A percentile compares a stretch with the other conserved stretches of the same genome.
Evolutionary conservation across 2,797 vertebrate genomes (phyloP).

Genomic region (Lophotriccus pileatus): DNA sequence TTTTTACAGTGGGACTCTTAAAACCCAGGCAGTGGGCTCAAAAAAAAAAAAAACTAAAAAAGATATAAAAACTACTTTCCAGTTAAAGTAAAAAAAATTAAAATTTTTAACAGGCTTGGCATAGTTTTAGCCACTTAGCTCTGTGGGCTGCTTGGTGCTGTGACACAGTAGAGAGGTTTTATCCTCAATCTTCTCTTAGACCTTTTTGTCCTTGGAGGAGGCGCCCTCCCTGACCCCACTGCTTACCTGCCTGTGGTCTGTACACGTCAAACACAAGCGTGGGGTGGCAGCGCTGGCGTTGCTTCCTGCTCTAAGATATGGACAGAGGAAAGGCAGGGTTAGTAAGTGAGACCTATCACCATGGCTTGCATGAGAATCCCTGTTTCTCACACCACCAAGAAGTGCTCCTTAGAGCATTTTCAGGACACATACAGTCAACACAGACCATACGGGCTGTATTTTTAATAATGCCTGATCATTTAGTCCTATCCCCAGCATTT

Average conservation of each 20-base stretch:
- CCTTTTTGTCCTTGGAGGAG: neutral
- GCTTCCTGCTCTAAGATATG: slow-evolving; percentile 10
- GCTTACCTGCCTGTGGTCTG: slow-evolving; percentile 46
- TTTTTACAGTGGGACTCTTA: neutral
- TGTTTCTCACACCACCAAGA: neutral
- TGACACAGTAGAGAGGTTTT: neutral
- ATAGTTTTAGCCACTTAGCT: neutral
- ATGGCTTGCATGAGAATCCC: rapidly evolving
- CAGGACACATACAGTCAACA: rapidly evolving
- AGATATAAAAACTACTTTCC: neutral
- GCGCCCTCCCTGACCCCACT: rapidly evolving
- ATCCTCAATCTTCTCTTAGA: neutral
- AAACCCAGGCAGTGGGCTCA: neutral
- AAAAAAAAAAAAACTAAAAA: neutral
- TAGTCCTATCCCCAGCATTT: neutral
- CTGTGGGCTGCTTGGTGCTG: neutral
- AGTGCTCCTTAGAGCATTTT: neutral
- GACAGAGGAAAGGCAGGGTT: neutral
- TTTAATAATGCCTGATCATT: neutral
- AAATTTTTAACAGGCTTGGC: neutral
- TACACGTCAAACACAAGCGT: neutral
- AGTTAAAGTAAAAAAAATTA: neutral
- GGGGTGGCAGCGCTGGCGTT: neutral
- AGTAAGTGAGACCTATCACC: neutral
- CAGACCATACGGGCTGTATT: rapidly evolving